Evolutionary conservation across 2,113 vertebrate genomes (phyloP).

Genomic region (Malurus cyaneus): DNA sequence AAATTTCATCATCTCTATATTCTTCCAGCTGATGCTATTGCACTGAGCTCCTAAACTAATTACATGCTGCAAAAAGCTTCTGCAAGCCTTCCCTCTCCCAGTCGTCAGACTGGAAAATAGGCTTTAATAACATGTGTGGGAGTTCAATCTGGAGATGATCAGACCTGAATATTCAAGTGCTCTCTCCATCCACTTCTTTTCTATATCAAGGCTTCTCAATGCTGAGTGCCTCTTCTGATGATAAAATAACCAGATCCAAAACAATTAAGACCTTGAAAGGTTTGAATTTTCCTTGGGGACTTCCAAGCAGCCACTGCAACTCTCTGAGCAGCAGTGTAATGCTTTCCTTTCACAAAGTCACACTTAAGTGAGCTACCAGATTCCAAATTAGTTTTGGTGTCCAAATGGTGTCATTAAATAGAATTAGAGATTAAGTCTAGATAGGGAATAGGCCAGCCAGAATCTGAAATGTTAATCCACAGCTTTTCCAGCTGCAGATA

Average conservation of each 20-base stretch:
- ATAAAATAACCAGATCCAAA: conserved; percentile 27
- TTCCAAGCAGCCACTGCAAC: not conserved
- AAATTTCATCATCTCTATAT: not conserved
- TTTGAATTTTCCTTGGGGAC: conserved; percentile 4
- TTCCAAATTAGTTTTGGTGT: not conserved
- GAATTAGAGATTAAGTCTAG: not conserved
- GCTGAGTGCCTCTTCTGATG: not conserved
- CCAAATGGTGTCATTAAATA: not conserved
- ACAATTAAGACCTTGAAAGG: conserved; percentile 44
- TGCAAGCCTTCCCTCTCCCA: not conserved
- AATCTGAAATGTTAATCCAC: not conserved
- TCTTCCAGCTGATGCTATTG: not conserved
- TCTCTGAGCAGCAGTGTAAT: conserved; percentile 10
- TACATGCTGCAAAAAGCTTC: not conserved
- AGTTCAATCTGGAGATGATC: not conserved
- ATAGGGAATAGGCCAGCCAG: not conserved
- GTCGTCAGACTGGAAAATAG: not conserved
- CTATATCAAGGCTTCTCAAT: not conserved
- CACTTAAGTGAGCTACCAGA: not conserved
- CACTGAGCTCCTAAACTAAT: not conserved
- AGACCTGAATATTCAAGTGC: not conserved
- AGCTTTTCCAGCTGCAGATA: not conserved
- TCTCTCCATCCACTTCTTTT: not conserved
- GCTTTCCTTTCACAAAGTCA: not conserved
- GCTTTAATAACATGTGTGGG: not conserved